phyloP scores from a whole-genome alignment of 2,888 invertebrate species.

The Tyria jacobaeae region DNA sequence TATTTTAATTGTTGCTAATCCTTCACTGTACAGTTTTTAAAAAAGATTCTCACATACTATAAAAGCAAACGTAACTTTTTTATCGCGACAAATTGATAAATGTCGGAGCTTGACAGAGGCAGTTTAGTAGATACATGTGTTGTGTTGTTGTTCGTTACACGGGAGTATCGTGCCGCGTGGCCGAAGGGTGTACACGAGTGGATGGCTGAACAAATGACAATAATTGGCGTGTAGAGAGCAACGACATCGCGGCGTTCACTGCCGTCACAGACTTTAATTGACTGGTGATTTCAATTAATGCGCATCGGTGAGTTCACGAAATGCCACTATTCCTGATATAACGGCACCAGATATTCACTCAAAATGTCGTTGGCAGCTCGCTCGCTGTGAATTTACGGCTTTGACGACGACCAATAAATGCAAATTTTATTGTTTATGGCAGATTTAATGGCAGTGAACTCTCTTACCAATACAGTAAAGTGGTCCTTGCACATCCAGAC shows the following conservation, averaged over 20 bases:
- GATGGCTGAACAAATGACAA: conserved; percentile 73
- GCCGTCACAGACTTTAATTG: conserved; percentile 76
- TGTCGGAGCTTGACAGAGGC: conserved; percentile 24
- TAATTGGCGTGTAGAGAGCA: conserved; percentile 74
- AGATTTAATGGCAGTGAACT: conserved; percentile 83
- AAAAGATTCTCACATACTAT: conserved; percentile 31
- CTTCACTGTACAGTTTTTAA: conserved; percentile 42
- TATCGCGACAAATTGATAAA: conserved; percentile 31
- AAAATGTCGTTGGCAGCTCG: conserved; percentile 82
- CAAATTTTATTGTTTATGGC: conserved; percentile 86
- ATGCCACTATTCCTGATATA: conserved; percentile 70
- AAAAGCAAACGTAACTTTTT: conserved; percentile 26
- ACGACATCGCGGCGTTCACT: conserved; percentile 62
- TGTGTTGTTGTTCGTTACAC: conserved; percentile 32
- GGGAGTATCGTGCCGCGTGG: conserved; percentile 46
- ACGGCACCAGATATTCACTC: conserved; percentile 79
- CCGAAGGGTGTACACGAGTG: conserved; percentile 60
- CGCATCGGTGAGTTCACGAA: conserved; percentile 74
- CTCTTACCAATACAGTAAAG: conserved; percentile 82
- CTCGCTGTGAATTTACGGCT: conserved; percentile 80
- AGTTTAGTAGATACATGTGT: conserved; percentile 34
- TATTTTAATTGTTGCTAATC: conserved; percentile 55
- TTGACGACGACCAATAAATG: conserved; percentile 84
- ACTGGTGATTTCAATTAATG: conserved; percentile 81
- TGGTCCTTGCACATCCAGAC: conserved; percentile 65